These are phyloP conservation scores for Zaprionus africanus DNA, from an alignment of 1,140 invertebrate species.

Conservation along the genomic window DNA sequence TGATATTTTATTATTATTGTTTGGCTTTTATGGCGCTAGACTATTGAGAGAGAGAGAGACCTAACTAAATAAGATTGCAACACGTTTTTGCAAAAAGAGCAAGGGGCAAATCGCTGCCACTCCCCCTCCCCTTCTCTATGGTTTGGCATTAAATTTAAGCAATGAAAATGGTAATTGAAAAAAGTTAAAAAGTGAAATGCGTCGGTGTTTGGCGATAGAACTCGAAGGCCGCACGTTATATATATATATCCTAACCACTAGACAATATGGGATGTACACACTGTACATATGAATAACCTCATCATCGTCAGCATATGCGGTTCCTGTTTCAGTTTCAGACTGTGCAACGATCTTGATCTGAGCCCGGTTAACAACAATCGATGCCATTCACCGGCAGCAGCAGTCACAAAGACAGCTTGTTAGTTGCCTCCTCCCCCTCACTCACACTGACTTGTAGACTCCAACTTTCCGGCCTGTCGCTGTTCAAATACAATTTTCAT, in stretches of 20 bases:
- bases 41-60: constrained; percentile 38
- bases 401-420: constrained; percentile 31
- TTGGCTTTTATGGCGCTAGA: constrained; percentile 42
- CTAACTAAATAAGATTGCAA: constrained; percentile 66
- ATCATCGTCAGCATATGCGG: neutral
- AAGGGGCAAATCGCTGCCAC: constrained; percentile 50
- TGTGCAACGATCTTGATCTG: constrained; percentile 32
- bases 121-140: no score
- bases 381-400: constrained; percentile 21
- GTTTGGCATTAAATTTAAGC: constrained; percentile 2
- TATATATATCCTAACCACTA: neutral
- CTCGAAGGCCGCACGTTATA: neutral
- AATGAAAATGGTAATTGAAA: constrained; percentile 21
- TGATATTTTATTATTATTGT: constrained; percentile 41
- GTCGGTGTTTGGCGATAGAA: constrained; percentile 33
- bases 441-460: constrained; percentile 8
- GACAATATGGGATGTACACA: no score
- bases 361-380: constrained; percentile 2
- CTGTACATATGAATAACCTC: no score
- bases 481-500: constrained; percentile 60
- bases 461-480: constrained; percentile 20
- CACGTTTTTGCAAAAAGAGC: constrained; percentile 60
- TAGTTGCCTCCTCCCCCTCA: constrained; percentile 12
- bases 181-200: constrained; percentile 43
- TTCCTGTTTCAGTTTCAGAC: constrained; percentile 21